Percentiles rank a stretch among this genome's conserved stretches.
phyloP scores from a whole-genome alignment of 2,797 vertebrate genomes.

The Scarus forsteni region DNA sequence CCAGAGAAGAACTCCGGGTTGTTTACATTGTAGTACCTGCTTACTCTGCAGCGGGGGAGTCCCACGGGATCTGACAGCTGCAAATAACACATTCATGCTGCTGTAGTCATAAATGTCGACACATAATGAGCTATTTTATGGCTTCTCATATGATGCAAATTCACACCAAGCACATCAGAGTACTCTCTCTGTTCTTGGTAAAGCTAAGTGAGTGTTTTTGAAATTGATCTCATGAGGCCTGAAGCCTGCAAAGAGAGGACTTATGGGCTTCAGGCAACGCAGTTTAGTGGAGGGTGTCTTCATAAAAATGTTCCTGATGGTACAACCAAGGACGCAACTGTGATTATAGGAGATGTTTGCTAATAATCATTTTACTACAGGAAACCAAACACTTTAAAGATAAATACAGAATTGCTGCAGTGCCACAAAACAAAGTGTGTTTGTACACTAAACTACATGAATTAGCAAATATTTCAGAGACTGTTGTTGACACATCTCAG shows the following conservation, averaged over 20 bases:
- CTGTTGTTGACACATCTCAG: too few species aligned
- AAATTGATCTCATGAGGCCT: background rate
- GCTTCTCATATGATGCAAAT: slow-evolving; percentile 15
- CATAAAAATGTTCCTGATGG: background rate
- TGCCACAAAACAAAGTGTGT: background rate
- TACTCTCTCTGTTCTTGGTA: background rate
- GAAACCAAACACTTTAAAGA: background rate
- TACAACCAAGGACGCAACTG: slow-evolving; percentile 14
- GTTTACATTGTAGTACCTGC: slow-evolving; percentile 36
- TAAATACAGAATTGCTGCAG: background rate
- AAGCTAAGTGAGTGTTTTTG: background rate
- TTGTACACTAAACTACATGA: too few species aligned
- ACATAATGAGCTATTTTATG: slow-evolving; percentile 25
- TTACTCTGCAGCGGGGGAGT: slow-evolving; percentile 17
- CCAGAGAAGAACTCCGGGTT: slow-evolving; percentile 24
- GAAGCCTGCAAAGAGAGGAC: background rate
- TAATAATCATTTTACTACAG: background rate
- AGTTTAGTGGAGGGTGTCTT: background rate
- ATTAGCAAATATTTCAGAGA: too few species aligned
- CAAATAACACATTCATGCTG: slow-evolving; percentile 14
- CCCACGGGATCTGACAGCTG: slow-evolving; percentile 1
- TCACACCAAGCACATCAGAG: background rate
- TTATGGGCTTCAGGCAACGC: slow-evolving; percentile 10
- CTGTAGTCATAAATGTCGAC: slow-evolving; percentile 21
- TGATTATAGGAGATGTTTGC: background rate